A percentile compares a stretch with the other conserved stretches of the same genome.
Evolutionary conservation across 35 echinoderm and acorn worm genomes (phyloP).

Genomic region (Chiridota heheva): DNA sequence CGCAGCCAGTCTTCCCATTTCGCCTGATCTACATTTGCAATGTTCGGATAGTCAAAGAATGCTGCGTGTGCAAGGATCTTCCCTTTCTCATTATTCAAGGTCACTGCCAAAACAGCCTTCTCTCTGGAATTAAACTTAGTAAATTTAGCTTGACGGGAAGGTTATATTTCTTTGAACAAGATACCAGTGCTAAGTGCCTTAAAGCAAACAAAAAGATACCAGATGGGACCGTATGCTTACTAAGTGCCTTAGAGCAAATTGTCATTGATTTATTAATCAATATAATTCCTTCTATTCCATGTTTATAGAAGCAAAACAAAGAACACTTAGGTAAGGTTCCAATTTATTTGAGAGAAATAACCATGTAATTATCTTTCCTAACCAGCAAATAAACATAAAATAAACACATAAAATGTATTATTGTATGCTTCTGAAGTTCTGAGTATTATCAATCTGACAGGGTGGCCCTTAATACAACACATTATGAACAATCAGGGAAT

Average conservation of each 20-base stretch:
- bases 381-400: too few relatives aligned
- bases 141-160: neutral
- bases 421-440: too few relatives aligned
- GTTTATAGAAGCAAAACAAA: neutral
- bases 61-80: conserved; percentile 94
- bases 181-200: neutral
- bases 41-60: conserved; percentile 98
- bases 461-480: too few relatives aligned
- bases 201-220: neutral
- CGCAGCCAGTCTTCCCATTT: conserved; percentile 89
- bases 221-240: neutral
- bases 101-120: conserved; percentile 93
- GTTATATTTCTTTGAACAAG: neutral
- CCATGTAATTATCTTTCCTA: too few relatives aligned
- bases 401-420: too few relatives aligned
- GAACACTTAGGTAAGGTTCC: too few relatives aligned
- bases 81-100: conserved; percentile 88
- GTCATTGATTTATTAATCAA: neutral
- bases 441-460: too few relatives aligned
- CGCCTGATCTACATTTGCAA: conserved; percentile 67
- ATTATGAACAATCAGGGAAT: too few relatives aligned
- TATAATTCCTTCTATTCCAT: neutral
- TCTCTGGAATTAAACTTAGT: conserved; percentile 59
- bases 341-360: too few relatives aligned
- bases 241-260: neutral